Percentiles rank a stretch among this genome's conserved stretches.
Evolutionary conservation across 2,797 vertebrate species (phyloP).

Genomic region (Trichosurus vulpecula): DNA sequence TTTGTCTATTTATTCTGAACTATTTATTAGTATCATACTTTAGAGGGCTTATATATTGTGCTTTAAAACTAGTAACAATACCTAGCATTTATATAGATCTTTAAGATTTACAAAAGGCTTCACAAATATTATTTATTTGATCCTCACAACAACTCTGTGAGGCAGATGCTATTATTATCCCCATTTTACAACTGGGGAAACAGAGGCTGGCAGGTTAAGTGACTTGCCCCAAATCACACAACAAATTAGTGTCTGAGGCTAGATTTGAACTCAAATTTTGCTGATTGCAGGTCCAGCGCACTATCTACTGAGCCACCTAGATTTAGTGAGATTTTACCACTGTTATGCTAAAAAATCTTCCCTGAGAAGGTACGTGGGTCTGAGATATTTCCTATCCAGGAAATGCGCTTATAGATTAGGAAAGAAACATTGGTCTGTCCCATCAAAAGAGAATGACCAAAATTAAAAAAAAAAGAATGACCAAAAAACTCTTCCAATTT

Average conservation of each 20-base stretch:
- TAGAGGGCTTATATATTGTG: not conserved
- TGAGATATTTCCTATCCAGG: not conserved
- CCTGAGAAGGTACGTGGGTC: not conserved
- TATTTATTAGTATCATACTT: not conserved
- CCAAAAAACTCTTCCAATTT: not conserved
- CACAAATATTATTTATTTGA: not conserved
- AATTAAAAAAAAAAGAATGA: not conserved
- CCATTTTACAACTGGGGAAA: not conserved
- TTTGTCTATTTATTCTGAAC: not conserved
- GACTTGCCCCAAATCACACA: not conserved
- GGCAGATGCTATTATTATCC: not conserved
- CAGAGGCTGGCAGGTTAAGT: not conserved
- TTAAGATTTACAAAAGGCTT: not conserved
- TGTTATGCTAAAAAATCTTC: not conserved
- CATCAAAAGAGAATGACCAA: not conserved
- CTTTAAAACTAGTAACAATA: not conserved
- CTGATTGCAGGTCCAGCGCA: not conserved
- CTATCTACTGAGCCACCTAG: not conserved
- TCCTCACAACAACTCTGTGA: not conserved
- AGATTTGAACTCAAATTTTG: not conserved
- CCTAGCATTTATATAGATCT: not conserved
- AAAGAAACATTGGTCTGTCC: not conserved
- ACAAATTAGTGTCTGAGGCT: not conserved
- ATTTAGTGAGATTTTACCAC: not conserved
- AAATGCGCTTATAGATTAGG: not conserved